phyloP scores from a whole-genome alignment of 2,888 invertebrate genomes.

The Chelonus formosanus region DNA sequence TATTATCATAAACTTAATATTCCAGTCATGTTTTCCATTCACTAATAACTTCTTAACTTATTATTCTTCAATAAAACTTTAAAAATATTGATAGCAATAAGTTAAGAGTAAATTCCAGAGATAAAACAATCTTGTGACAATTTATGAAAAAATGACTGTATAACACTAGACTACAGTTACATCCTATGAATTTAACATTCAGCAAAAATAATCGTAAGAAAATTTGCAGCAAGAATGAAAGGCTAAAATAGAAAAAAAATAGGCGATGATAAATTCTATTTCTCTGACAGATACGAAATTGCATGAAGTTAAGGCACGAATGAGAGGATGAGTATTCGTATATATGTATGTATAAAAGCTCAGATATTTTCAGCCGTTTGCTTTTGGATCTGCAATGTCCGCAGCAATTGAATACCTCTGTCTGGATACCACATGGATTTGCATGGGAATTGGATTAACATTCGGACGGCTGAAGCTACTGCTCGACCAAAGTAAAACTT shows the following conservation, averaged over 20 bases:
- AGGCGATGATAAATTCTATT: constrained; percentile 16
- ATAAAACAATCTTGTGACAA: no score
- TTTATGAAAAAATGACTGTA: no score
- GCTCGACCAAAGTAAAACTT: constrained; percentile 1
- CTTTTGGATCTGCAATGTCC: constrained; percentile 15
- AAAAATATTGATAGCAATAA: no score
- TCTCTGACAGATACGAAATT: constrained; percentile 20
- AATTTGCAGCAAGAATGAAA: constrained; percentile 10
- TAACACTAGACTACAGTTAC: no score
- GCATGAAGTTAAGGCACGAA: constrained; percentile 7
- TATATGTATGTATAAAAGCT: background rate
- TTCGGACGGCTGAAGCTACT: constrained; percentile 5
- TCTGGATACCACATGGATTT: constrained; percentile 18
- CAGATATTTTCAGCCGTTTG: constrained; percentile 13
- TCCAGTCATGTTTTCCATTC: no score
- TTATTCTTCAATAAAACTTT: no score
- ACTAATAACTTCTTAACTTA: no score
- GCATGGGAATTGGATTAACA: constrained; percentile 31
- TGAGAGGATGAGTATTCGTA: background rate
- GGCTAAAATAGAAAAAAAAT: background rate
- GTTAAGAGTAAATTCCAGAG: no score
- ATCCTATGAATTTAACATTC: no score
- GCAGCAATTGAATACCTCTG: constrained; percentile 7
- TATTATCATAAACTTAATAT: no score
- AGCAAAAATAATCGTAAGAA: no score